phyloP scores from a whole-genome alignment of 2,888 invertebrate species.

The Drosophila mettleri region DNA sequence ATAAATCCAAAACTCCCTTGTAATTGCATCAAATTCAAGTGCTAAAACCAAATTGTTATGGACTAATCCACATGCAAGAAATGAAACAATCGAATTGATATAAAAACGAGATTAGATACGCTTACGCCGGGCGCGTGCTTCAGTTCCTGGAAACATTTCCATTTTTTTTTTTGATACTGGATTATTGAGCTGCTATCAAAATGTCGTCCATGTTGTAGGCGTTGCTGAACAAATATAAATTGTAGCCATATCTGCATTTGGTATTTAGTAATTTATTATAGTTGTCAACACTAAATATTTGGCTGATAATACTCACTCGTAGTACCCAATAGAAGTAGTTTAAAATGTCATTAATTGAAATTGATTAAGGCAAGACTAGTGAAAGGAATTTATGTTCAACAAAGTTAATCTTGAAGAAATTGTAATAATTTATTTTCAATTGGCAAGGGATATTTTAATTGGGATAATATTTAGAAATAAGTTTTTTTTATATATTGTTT shows the following conservation, averaged over 20 bases:
- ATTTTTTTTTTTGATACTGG: conserved; percentile 26
- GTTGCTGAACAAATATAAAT: conserved; percentile 4
- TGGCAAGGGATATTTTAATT: not conserved
- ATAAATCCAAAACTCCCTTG: conserved; percentile 42
- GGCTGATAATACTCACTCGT: conserved; percentile 2
- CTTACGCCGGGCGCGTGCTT: conserved; percentile 42
- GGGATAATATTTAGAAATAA: no score
- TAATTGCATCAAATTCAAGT: conserved; percentile 46
- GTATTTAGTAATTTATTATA: conserved; percentile 18
- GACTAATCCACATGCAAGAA: conserved; percentile 28
- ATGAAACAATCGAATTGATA: conserved; percentile 4
- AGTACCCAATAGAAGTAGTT: not conserved
- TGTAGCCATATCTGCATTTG: not conserved
- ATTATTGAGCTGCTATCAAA: conserved; percentile 34
- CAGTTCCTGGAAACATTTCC: conserved; percentile 9
- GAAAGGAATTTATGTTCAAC: not conserved
- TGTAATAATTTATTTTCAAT: no score
- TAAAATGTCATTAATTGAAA: conserved; percentile 6
- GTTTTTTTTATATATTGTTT: no score
- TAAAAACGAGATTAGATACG: conserved; percentile 38
- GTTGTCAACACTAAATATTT: conserved; percentile 24
- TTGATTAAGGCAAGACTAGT: not conserved
- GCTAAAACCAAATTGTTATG: conserved; percentile 27
- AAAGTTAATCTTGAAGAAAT: not conserved
- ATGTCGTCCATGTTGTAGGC: conserved; percentile 11